Evolutionary conservation across 2,888 invertebrate genomes (phyloP).

Genomic region (Cinara cedri): DNA sequence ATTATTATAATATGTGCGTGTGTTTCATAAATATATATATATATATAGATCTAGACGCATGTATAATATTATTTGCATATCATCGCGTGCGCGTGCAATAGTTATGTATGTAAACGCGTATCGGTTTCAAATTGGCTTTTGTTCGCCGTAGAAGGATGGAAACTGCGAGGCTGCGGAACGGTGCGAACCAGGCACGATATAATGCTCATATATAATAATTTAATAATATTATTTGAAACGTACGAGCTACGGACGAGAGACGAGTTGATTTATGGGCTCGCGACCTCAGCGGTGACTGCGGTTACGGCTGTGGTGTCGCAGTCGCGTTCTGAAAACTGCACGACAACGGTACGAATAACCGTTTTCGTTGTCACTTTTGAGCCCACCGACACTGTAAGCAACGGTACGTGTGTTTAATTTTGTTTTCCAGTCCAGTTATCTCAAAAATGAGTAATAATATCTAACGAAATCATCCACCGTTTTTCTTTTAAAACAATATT

Average conservation of each 20-base stretch:
- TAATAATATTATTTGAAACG: slow-evolving; percentile 6
- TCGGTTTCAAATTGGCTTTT: not conserved
- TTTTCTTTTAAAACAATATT: no score
- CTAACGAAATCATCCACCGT: no score
- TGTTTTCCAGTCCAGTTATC: no score
- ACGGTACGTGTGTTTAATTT: no score
- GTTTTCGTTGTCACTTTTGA: slow-evolving; percentile 5
- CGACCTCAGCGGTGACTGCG: not conserved
- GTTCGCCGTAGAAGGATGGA: not conserved
- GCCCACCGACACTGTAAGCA: not conserved
- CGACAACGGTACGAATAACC: not conserved
- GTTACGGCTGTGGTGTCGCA: no score
- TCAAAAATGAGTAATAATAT: no score
- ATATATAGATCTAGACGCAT: no score
- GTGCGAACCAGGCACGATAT: not conserved
- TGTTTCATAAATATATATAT: no score
- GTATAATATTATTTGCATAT: no score
- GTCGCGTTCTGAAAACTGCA: not conserved
- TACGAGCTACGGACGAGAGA: not conserved
- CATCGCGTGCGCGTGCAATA: no score
- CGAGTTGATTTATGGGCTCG: slow-evolving; percentile 27
- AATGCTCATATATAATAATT: no score
- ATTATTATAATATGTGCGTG: not conserved
- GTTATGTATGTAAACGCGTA: not conserved
- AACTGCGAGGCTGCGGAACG: not conserved